Conservation (phyloP, 2,797 vertebrate genomes). For the Sebastes nivosus region DNA sequence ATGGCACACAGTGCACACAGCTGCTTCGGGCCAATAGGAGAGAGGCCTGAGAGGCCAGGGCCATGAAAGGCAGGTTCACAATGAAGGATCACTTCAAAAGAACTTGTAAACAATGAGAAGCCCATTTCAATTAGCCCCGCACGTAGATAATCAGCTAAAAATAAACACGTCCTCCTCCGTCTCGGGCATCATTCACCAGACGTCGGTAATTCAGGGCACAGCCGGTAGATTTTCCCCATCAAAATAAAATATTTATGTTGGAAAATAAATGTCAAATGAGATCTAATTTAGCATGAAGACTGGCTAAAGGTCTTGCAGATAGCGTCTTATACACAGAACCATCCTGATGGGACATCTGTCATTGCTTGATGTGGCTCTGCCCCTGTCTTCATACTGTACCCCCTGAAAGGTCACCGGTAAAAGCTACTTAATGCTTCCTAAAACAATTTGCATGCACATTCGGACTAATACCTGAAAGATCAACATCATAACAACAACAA, state of each 20-base stretch:
- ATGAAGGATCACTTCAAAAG: conserved; percentile 86
- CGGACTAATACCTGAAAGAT: conserved; percentile 20
- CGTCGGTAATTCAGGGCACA: conserved; percentile 20
- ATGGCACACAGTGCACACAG: conserved; percentile 71
- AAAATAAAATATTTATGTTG: conserved; percentile 79
- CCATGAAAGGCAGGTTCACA: conserved; percentile 79
- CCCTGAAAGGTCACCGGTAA: conserved; percentile 74
- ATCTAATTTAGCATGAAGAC: conserved; percentile 75
- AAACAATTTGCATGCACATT: conserved; percentile 48
- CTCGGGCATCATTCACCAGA: conserved; percentile 55
- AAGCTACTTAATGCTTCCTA: conserved; percentile 54
- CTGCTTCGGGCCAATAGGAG: conserved; percentile 67
- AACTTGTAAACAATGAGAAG: conserved; percentile 81
- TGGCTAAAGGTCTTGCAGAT: conserved; percentile 68
- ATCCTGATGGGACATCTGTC: conserved; percentile 65
- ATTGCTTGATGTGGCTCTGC: conserved; percentile 43
- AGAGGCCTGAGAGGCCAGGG: conserved; percentile 65
- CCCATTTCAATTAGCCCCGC: conserved; percentile 75
- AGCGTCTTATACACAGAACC: conserved; percentile 46
- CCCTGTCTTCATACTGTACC: conserved; percentile 19
- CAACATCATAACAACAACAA: conserved; percentile 9
- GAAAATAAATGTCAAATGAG: conserved; percentile 81
- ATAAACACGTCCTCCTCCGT: conserved; percentile 71
- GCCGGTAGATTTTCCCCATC: conserved; percentile 63
- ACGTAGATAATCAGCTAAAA: conserved; percentile 79